Percentiles rank a stretch among this genome's conserved stretches.
Conservation (phyloP, 2,113 vertebrate species). For the Blennius ocellaris region DNA sequence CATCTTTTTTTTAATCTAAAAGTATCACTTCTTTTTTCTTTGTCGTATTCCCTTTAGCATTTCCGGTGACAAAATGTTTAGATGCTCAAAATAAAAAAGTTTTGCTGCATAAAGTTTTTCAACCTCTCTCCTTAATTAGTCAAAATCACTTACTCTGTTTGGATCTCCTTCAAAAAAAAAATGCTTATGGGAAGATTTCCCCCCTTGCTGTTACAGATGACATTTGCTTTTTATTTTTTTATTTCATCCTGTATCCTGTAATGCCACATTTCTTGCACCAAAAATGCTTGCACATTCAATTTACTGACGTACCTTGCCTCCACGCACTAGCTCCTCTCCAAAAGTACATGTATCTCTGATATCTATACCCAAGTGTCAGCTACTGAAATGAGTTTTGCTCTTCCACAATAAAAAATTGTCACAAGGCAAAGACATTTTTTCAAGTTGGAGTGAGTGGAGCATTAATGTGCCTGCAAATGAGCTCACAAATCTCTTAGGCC, state of each 20-base stretch:
- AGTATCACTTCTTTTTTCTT: not conserved
- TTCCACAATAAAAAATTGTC: conserved; percentile 75
- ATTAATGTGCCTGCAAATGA: conserved; percentile 82
- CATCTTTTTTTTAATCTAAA: not conserved
- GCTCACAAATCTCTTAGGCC: conserved; percentile 77
- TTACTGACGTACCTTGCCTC: conserved; percentile 51
- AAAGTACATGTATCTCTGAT: conserved; percentile 75
- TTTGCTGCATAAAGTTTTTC: conserved; percentile 9
- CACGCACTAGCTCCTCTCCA: conserved; percentile 52
- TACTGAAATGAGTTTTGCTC: conserved; percentile 75
- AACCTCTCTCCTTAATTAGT: not conserved
- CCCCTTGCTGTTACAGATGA: conserved; percentile 37
- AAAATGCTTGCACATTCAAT: conserved; percentile 63
- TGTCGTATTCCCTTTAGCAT: not conserved
- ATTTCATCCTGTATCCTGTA: conserved; percentile 4
- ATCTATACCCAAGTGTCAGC: conserved; percentile 75
- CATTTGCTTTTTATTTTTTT: conserved; percentile 36
- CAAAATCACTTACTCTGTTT: conserved; percentile 21
- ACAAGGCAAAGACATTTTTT: conserved; percentile 62
- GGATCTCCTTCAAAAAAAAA: conserved; percentile 18
- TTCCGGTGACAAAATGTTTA: conserved; percentile 11
- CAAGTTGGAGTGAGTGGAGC: conserved; percentile 57
- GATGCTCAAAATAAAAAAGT: conserved; percentile 17
- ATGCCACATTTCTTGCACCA: conserved; percentile 13
- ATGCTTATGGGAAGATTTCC: conserved; percentile 4